Evolutionary conservation across 2,113 vertebrate species (phyloP).

Genomic region (Colossoma macropomum): DNA sequence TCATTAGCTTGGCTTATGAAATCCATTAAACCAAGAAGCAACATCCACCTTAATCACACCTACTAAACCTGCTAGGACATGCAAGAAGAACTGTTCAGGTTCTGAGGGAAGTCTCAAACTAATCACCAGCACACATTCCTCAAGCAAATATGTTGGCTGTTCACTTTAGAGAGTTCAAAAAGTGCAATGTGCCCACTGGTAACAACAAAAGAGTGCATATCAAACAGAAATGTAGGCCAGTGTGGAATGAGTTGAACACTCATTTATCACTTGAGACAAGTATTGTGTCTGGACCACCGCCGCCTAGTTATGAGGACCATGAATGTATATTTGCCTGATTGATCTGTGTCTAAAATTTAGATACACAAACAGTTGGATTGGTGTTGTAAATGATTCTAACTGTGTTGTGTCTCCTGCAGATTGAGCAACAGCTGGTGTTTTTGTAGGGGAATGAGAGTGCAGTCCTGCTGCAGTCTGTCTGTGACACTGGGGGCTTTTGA

Average conservation of each 20-base stretch:
- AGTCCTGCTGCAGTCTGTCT: background rate
- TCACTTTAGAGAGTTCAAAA: background rate
- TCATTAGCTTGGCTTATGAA: background rate
- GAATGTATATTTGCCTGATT: too few species aligned
- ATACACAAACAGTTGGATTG: background rate
- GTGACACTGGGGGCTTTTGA: background rate
- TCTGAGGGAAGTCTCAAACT: background rate
- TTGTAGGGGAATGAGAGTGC: constrained; percentile 5
- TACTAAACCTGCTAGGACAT: background rate
- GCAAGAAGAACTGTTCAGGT: background rate
- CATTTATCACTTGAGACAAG: too few species aligned
- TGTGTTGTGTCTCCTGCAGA: background rate
- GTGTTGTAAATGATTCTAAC: background rate
- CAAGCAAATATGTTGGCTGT: background rate
- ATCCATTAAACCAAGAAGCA: constrained; percentile 1
- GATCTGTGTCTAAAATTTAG: background rate
- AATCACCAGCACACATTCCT: background rate
- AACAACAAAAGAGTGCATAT: too few species aligned
- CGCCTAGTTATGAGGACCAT: too few species aligned
- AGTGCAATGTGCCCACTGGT: background rate
- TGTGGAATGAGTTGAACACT: too few species aligned
- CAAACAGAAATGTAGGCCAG: too few species aligned
- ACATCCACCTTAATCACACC: background rate
- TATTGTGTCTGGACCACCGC: too few species aligned
- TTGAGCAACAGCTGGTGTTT: constrained; percentile 28